A percentile compares a stretch with the other conserved stretches of the same genome.
Evolutionary conservation across 2,888 invertebrate genomes (phyloP).

Genomic region (Ophonus ardosiacus): DNA sequence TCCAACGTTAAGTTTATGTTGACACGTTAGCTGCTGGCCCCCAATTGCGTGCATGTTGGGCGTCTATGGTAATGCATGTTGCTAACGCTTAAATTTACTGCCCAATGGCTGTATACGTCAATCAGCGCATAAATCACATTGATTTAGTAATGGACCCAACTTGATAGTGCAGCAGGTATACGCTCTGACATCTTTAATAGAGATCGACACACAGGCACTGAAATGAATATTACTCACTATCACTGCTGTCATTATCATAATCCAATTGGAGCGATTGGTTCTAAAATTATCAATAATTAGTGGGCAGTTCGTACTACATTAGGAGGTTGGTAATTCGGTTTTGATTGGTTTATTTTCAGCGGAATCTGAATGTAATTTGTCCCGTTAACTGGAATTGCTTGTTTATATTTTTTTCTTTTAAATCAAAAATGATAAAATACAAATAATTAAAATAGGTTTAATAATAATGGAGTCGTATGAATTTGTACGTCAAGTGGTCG

Average conservation of each 20-base stretch:
- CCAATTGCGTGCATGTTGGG: constrained; percentile 32
- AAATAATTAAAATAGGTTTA: too few relatives aligned
- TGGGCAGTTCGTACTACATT: background rate
- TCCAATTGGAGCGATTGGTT: background rate
- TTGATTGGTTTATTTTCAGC: background rate
- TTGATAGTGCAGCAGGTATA: constrained; percentile 18
- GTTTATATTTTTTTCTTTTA: background rate
- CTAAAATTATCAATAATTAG: background rate
- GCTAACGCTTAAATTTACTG: constrained; percentile 48
- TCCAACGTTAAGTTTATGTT: constrained; percentile 9
- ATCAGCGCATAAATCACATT: constrained; percentile 53
- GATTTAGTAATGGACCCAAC: constrained; percentile 45
- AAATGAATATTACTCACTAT: constrained; percentile 12
- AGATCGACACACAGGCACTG: constrained; percentile 16
- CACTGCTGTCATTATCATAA: background rate
- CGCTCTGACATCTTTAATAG: constrained; percentile 41
- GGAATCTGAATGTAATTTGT: background rate
- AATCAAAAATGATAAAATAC: too few relatives aligned
- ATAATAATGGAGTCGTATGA: too few relatives aligned
- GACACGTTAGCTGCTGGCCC: background rate
- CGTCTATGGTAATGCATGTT: constrained; percentile 39
- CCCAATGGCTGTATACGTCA: constrained; percentile 49
- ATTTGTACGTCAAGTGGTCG: too few relatives aligned
- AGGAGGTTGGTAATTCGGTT: background rate
- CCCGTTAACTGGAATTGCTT: background rate